Base-by-base conservation (phyloP, 2,113 vertebrate genomes). In the Leucopsar rothschildi region DNA sequence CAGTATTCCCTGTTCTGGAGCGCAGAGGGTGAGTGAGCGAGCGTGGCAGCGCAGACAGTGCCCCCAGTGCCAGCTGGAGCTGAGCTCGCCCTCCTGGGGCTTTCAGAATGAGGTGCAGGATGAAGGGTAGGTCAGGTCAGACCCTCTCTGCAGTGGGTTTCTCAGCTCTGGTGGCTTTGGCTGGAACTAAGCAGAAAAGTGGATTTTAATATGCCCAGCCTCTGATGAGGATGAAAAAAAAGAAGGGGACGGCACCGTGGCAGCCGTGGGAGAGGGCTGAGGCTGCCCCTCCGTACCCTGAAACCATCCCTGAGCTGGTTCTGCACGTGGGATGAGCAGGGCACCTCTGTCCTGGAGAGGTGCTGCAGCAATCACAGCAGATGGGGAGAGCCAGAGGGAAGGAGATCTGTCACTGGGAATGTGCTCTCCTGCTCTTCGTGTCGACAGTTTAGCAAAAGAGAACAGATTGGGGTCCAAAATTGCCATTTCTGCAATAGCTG, bases 61-160 rank as follows among this genome's bases (percentile, higher is more conserved):
- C 12, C 49, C 94, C 93, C 72, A 27, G 92, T 42, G 76, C 89
- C 91, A 7, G 66, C 87, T 49, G 94, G 86, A 90, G 89, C 87
- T 75, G 69, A 8, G 93, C 94, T 94, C 92, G 91, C 86, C 92
- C 49, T n/a, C 10, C 92, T 70, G 97, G 97, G 97, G 95, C 92
- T 96, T 76, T 91, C 91, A 93, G 53, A 92, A 82, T 82, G 49
- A 96, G 86, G 93, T 92, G 69, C 97, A 87, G 95, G 97, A 97
- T 92, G 85, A 97, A 97, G 98, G 98, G 98, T 98, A 98, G 98
- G 97, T 98, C 95, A 96, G 98, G 97, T 95, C 97, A 97, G 98
- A 97, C 96, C 87, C 93, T 64, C 97, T 97, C 97, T 90, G 97
- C 96, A 90, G 91, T 96, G 97, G 97, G 98, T 97, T 97, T 98